Conservation (phyloP, 2,113 vertebrate genomes). For the Stictonetta naevosa region DNA sequence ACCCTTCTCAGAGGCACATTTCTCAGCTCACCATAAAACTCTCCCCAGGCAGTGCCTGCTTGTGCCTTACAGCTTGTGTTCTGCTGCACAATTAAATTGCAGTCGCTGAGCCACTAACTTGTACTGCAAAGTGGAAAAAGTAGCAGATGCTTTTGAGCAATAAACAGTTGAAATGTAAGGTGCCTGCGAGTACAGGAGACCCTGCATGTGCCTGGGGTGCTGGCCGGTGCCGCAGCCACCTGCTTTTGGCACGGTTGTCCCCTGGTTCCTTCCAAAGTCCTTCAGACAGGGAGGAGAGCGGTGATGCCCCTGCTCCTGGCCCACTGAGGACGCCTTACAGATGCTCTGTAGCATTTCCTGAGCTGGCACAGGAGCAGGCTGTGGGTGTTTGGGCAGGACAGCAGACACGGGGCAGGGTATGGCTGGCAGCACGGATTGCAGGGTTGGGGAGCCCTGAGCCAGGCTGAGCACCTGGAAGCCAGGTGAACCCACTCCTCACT, state of each 20-base stretch:
- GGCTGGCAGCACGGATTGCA: too few species aligned
- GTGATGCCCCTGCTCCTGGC: not conserved
- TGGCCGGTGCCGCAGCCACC: not conserved
- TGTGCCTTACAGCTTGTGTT: not conserved
- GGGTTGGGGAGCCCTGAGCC: too few species aligned
- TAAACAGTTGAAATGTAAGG: not conserved
- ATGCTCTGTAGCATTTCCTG: too few species aligned
- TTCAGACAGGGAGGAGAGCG: not conserved
- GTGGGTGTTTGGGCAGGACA: too few species aligned
- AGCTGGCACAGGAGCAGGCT: too few species aligned
- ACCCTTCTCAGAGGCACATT: not conserved
- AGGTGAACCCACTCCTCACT: not conserved
- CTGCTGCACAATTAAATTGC: conserved; percentile 13
- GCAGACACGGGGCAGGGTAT: too few species aligned
- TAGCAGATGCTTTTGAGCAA: conserved; percentile 31
- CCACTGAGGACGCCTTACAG: too few species aligned
- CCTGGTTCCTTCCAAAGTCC: not conserved
- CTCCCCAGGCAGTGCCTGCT: not conserved
- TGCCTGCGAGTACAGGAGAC: not conserved
- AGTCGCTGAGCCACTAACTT: not conserved
- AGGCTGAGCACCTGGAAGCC: too few species aligned
- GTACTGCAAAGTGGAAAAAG: not conserved
- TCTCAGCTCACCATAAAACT: not conserved
- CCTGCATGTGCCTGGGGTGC: not conserved
- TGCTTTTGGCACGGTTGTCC: not conserved